Evolutionary conservation across 2,797 vertebrate genomes (phyloP), one percentile per base, ranked within the genome.

Genomic region (Spheniscus humboldti): DNA sequence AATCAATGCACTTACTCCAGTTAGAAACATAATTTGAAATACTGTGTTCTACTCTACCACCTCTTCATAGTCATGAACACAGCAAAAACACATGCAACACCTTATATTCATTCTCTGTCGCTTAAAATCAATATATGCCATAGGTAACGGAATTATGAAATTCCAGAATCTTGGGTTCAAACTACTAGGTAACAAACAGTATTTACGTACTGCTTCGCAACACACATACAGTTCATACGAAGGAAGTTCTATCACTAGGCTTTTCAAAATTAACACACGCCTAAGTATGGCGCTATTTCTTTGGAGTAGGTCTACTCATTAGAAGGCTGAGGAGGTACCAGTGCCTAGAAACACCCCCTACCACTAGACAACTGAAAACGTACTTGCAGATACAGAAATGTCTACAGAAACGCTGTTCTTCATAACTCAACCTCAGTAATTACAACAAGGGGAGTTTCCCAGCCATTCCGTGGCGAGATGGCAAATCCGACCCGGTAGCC

Each of bases 381-480:
- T 1, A 30, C 19, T n/a, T 47, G 30, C 31, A 81, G 64, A 33
- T 20, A 11, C 39, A 77, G 23, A 80, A 86, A 41, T 1, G 4
- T 11, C 59, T 35, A 8, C 8, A 52, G 47, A 77, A 89, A 85
- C 3, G 11, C 22, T 69, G 14, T 22, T 89, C 60, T 45, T 22
- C 33, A 4, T 15, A 57, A 45, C 24, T n/a, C 20, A 6, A 6
- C 2, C 10, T 39, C 67, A 69, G 11, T 7, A 76, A 24, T 13
- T 37, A 9, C 17, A 59, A 47, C 20, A 39, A 71, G n/a, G 7
- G 6, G 28, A 27, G 13, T 1, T 39, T 5, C 56, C 48, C 62
- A 53, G 7, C 2, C 15, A 13, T 2, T 35, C 35, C 1, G 0
- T 1, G 4, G 17, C 0, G 2, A 55, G 39, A 16, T 18, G n/a